A percentile compares a stretch with the other conserved stretches of the same genome.
Evolutionary conservation across 2,113 vertebrate species (phyloP).

Genomic region (Chlorocebus sabaeus): DNA sequence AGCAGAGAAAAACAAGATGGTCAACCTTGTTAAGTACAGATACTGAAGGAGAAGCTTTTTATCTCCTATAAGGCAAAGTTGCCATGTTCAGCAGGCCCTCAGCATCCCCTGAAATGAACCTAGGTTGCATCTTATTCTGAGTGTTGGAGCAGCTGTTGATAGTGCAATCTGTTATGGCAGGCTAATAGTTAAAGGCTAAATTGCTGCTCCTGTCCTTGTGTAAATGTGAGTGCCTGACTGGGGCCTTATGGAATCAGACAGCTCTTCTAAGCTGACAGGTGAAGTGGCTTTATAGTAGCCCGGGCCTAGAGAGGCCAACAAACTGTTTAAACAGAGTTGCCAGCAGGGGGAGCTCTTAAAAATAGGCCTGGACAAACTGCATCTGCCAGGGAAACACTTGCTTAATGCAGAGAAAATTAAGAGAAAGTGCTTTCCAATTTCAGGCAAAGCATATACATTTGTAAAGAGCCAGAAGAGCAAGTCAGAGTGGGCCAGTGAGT

Average conservation of each 20-base stretch:
- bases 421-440: background rate
- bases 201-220: background rate
- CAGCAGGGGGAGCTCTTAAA: background rate
- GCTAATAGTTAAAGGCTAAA: slow-evolving; percentile 20
- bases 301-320: background rate
- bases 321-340: background rate
- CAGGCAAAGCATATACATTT: background rate
- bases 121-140: background rate
- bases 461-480: background rate
- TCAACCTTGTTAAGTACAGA: background rate
- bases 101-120: background rate
- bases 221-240: background rate
- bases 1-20: background rate
- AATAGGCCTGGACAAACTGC: background rate
- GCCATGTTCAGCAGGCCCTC: background rate
- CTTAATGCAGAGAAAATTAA: background rate
- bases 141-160: background rate
- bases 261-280: background rate
- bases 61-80: background rate
- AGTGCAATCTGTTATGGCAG: background rate
- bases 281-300: background rate
- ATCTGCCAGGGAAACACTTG: background rate
- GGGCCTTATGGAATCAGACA: background rate
- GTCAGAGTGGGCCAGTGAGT: background rate
- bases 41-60: background rate